Conservation (phyloP, 2,113 vertebrate species). For the Aldabrachelys gigantea region DNA sequence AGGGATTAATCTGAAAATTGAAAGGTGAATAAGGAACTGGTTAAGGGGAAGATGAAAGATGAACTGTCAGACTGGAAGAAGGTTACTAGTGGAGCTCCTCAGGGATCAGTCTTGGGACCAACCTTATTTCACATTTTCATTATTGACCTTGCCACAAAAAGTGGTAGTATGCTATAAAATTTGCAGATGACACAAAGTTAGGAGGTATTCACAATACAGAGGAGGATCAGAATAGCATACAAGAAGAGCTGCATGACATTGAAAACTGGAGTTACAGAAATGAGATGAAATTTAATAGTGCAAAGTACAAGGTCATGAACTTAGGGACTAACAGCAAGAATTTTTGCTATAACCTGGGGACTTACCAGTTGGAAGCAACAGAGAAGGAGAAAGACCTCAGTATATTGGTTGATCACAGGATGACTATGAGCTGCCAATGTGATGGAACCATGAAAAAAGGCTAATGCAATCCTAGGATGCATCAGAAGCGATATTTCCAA, state of each 20-base stretch:
- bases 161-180: no score
- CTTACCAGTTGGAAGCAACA: not conserved
- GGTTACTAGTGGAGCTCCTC: not conserved
- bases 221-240: not conserved
- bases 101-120: not conserved
- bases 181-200: no score
- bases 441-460: not conserved
- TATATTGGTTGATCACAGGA: not conserved
- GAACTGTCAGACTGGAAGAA: not conserved
- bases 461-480: not conserved
- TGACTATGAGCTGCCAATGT: not conserved
- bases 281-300: not conserved
- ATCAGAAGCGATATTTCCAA: not conserved
- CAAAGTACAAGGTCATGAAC: not conserved
- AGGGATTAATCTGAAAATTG: not conserved
- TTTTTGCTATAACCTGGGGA: not conserved
- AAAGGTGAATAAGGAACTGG: not conserved
- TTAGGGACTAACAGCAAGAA: not conserved
- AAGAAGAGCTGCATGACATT: not conserved
- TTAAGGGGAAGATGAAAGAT: not conserved
- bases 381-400: not conserved
- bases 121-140: no score
- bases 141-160: no score
- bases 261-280: not conserved
- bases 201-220: not conserved